These are phyloP conservation scores for Mirounga angustirostris DNA, from an alignment of 2,113 vertebrate genomes.

Conservation along the genomic window DNA sequence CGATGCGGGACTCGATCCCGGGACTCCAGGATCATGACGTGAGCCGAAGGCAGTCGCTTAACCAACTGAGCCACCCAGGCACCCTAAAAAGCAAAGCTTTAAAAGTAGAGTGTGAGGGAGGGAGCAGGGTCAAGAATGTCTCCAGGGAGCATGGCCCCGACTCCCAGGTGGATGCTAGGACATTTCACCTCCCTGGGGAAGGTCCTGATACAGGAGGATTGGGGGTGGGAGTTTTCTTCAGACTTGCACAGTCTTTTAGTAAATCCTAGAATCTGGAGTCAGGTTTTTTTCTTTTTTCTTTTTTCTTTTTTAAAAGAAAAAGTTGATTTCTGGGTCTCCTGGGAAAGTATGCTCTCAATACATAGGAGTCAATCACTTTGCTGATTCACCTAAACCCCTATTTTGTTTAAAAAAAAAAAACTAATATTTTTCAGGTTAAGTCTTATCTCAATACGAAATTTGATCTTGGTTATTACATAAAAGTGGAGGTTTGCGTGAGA, in stretches of 20 bases:
- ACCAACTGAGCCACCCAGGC: too few relatives aligned
- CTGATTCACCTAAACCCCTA: not conserved
- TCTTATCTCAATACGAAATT: constrained; percentile 70
- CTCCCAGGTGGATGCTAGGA: not conserved
- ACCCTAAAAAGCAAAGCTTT: not conserved
- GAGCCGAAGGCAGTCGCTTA: too few relatives aligned
- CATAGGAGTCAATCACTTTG: constrained; percentile 25
- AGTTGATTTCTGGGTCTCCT: constrained; percentile 63
- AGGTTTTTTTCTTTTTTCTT: not conserved
- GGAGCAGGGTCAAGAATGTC: not conserved
- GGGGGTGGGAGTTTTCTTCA: not conserved
- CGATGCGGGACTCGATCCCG: too few relatives aligned
- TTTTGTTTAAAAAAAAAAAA: constrained; percentile 30
- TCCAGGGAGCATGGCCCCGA: not conserved
- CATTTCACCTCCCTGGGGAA: not conserved
- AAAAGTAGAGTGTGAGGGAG: not conserved
- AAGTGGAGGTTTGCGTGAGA: constrained; percentile 52
- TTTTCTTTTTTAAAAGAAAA: not conserved
- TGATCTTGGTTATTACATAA: constrained; percentile 76
- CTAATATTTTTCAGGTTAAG: constrained; percentile 69
- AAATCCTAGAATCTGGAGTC: not conserved
- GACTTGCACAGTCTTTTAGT: not conserved
- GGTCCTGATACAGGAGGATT: too few relatives aligned
- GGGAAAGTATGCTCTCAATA: constrained; percentile 20
- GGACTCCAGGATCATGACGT: too few relatives aligned